Evolutionary conservation across 2,797 vertebrate genomes (phyloP).

Genomic region (Sebastiscus albofasciatus): DNA sequence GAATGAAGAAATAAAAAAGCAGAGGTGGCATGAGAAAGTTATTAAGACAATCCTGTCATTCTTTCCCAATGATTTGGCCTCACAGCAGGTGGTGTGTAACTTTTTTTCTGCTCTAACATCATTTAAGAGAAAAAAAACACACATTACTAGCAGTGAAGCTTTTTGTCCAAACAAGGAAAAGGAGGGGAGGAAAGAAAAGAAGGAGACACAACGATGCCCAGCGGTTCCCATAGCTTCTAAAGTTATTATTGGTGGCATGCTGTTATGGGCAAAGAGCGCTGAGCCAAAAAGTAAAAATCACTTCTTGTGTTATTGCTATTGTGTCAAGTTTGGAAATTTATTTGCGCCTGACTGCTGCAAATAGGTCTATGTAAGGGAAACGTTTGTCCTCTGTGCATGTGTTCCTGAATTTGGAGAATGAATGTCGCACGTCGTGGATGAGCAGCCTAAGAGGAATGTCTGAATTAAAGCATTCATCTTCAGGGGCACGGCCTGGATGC

Average conservation of each 20-base stretch:
- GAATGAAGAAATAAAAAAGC: conserved; percentile 65
- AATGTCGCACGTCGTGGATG: conserved; percentile 28
- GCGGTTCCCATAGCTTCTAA: neutral
- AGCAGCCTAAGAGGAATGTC: conserved; percentile 55
- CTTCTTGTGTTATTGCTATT: conserved; percentile 5
- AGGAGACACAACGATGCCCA: conserved; percentile 2
- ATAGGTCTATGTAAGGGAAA: conserved; percentile 8
- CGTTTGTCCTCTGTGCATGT: conserved; percentile 18
- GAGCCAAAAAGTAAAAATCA: conserved; percentile 14
- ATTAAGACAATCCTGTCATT: conserved; percentile 63
- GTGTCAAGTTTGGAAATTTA: conserved; percentile 34
- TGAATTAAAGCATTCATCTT: conserved; percentile 41
- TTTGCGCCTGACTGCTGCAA: conserved; percentile 13
- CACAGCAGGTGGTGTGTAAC: conserved; percentile 50
- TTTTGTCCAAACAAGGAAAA: conserved; percentile 73
- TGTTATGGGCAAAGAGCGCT: neutral
- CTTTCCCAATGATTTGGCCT: conserved; percentile 43
- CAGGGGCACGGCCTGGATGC: conserved; percentile 25
- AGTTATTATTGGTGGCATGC: conserved; percentile 3
- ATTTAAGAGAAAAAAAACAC: neutral
- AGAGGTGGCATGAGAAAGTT: conserved; percentile 49
- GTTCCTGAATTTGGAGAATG: conserved; percentile 39
- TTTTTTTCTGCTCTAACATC: conserved; percentile 41
- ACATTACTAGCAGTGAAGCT: conserved; percentile 9
- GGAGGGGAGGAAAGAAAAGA: conserved; percentile 18